Base-by-base conservation (phyloP, 2,113 vertebrate species). In the Chroicocephalus ridibundus region DNA sequence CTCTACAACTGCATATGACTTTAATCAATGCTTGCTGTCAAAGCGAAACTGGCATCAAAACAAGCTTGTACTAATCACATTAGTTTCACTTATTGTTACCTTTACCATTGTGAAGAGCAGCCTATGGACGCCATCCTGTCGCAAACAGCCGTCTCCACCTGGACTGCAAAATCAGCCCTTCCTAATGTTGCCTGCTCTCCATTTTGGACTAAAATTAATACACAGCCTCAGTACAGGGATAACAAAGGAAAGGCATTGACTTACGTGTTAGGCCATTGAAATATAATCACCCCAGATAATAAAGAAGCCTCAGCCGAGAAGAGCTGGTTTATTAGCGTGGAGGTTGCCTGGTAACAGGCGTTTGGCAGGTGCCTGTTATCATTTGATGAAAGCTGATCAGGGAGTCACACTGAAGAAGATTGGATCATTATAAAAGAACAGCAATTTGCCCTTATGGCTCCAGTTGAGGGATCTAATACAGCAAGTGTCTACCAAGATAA, bases 311-410 rank as follows among this genome's bases (percentile, higher is more conserved):
- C 20, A 44, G 84, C 27, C 3, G 4, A 31, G 32, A 61, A 61
- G 74, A 72, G 76, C 34, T 61, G 77, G 68, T 15, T 69, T 57
- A 36, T 76, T 88, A 88, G 79, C 4, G 0, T 4, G 0, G 69
- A 80, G 69, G 93, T 90, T 96, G 93, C 96, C 78, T 93, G 81
- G 90, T 57, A 76, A 93, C 91, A 75, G 51, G 65, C 6, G 0
- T 68, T 87, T 93, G 91, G 86, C 95, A 96, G 95, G 70, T 95
- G 94, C 85, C 94, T 15, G 7, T 61, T 92, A 52, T 40, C 75
- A 11, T 49, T 34, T 87, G 86, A 91, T 93, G 81, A 52, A 91
- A 76, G 90, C 93, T 90, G 91, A 93, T 85, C 17, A 13, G 40
- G 70, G 84, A 88, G 57, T 36, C 7, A 2, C 25, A 7, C 54